A percentile compares a stretch with the other conserved stretches of the same genome.
Evolutionary conservation across 2,888 invertebrate genomes (phyloP).

Genomic region (Rotaria socialis): DNA sequence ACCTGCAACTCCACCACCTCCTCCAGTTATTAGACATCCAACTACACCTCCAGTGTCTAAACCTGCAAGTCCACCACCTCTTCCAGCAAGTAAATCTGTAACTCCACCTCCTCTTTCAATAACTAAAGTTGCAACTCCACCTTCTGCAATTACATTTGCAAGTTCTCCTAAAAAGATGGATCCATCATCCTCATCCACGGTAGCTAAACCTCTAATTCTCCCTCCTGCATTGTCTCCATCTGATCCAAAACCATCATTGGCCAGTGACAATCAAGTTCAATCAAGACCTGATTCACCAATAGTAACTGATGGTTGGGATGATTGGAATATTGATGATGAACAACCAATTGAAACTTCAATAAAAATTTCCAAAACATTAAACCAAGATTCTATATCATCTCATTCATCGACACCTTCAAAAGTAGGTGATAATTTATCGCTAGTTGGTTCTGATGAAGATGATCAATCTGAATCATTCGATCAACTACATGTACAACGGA

Average conservation of each 20-base stretch:
- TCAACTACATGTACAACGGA: neutral
- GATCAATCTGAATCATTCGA: neutral
- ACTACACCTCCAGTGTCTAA: too few relatives aligned
- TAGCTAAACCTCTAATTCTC: too few relatives aligned
- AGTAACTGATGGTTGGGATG: neutral
- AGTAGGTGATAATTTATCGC: neutral
- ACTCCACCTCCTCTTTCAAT: too few relatives aligned
- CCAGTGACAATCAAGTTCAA: neutral
- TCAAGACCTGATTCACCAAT: neutral
- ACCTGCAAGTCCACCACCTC: too few relatives aligned
- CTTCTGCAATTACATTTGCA: too few relatives aligned
- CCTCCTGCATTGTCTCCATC: neutral
- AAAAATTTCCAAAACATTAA: neutral
- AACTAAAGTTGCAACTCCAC: too few relatives aligned
- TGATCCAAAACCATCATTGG: neutral
- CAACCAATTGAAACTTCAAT: neutral
- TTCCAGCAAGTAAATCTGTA: too few relatives aligned
- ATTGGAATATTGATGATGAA: conserved; percentile 16
- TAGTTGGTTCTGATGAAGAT: neutral
- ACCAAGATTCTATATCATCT: conserved; percentile 14
- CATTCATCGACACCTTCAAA: neutral
- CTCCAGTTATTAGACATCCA: too few relatives aligned
- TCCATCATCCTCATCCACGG: too few relatives aligned
- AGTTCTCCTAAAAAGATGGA: too few relatives aligned
- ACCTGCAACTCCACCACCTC: too few relatives aligned